A percentile compares a stretch with the other conserved stretches of the same genome.
Evolutionary conservation across 2,888 invertebrate species (phyloP).

Genomic region (Matsumyia berberina): DNA sequence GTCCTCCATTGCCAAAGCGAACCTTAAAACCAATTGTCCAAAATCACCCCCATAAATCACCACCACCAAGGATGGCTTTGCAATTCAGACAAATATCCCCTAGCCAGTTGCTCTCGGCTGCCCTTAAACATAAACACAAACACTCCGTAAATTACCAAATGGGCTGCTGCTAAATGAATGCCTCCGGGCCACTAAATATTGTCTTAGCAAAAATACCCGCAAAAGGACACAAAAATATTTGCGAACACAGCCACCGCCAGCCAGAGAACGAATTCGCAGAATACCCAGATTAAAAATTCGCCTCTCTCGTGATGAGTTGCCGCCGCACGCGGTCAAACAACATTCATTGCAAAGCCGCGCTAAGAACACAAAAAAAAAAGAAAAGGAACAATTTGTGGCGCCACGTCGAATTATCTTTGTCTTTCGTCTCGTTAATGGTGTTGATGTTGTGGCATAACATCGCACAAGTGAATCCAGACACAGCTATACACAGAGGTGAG

Average conservation of each 20-base stretch:
- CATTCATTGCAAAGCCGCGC: slow-evolving; percentile 33
- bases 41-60: slow-evolving; percentile 50
- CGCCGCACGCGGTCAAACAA: slow-evolving; percentile 45
- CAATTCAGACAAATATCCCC: slow-evolving; percentile 7
- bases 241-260: slow-evolving; percentile 13
- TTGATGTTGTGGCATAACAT: slow-evolving; percentile 73
- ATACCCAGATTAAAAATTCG: slow-evolving; percentile 70
- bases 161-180: slow-evolving; percentile 51
- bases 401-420: slow-evolving; percentile 59
- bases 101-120: not conserved
- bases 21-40: slow-evolving; percentile 7
- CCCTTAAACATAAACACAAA: slow-evolving; percentile 54
- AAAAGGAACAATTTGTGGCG: slow-evolving; percentile 57
- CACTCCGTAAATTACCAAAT: slow-evolving; percentile 60
- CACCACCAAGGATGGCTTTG: slow-evolving; percentile 25
- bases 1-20: not conserved
- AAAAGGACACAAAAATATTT: slow-evolving; percentile 59
- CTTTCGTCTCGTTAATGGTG: slow-evolving; percentile 59
- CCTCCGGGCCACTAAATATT: slow-evolving; percentile 57
- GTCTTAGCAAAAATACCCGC: slow-evolving; percentile 50
- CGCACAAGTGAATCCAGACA: slow-evolving; percentile 54
- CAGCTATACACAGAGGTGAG: slow-evolving; percentile 48
- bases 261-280: slow-evolving; percentile 64
- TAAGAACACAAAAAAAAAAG: slow-evolving; percentile 38
- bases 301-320: slow-evolving; percentile 45